Conservation (phyloP, 1,140 invertebrate species). For the Spodoptera litura region DNA sequence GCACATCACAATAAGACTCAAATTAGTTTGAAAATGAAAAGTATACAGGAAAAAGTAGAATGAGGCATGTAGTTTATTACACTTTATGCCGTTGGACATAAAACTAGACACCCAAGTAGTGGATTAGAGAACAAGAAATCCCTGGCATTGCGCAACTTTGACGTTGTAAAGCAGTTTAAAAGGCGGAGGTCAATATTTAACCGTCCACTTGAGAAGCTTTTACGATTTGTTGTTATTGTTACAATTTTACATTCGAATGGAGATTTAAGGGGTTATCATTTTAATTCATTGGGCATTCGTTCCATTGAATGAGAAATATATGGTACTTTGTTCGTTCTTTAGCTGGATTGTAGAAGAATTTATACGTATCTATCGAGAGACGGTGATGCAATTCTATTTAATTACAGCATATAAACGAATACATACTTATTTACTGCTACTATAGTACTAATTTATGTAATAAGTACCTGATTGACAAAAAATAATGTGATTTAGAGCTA, state of each 20-base stretch:
- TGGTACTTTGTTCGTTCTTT: background rate
- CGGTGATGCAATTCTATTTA: too few relatives aligned
- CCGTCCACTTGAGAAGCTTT: slow-evolving; percentile 51
- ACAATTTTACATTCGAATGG: slow-evolving; percentile 59
- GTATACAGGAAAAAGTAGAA: slow-evolving; percentile 35
- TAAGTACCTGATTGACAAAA: too few relatives aligned
- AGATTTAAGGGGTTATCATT: slow-evolving; percentile 31
- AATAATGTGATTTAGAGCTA: too few relatives aligned
- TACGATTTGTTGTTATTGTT: slow-evolving; percentile 68
- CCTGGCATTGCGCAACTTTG: slow-evolving; percentile 57
- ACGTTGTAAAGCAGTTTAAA: slow-evolving; percentile 45
- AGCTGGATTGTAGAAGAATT: too few relatives aligned
- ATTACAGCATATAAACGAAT: too few relatives aligned
- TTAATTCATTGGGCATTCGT: slow-evolving; percentile 36
- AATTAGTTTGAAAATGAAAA: slow-evolving; percentile 27
- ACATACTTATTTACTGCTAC: too few relatives aligned
- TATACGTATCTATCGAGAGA: too few relatives aligned
- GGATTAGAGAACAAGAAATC: slow-evolving; percentile 58
- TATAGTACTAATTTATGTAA: too few relatives aligned
- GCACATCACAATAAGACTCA: slow-evolving; percentile 34
- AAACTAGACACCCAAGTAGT: slow-evolving; percentile 69
- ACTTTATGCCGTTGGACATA: slow-evolving; percentile 58
- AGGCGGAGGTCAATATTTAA: slow-evolving; percentile 61
- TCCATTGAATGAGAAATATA: slow-evolving; percentile 23
- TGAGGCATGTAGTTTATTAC: slow-evolving; percentile 60